Conservation (phyloP, 2,797 vertebrate species). For the Graptemys geographica region DNA sequence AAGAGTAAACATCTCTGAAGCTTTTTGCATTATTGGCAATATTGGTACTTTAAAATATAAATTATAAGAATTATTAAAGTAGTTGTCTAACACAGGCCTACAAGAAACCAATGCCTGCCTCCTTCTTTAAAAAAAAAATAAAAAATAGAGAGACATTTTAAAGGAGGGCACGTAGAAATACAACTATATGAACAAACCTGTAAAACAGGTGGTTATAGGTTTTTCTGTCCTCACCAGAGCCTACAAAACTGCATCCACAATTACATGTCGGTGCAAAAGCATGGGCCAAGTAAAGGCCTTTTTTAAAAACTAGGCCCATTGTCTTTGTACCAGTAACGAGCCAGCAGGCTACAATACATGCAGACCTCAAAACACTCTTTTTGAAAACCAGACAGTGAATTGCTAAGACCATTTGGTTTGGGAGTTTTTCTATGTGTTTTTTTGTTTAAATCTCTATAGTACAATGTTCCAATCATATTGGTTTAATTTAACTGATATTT, state of each 20-base stretch:
- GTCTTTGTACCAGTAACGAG: neutral
- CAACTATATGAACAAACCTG: neutral
- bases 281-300: neutral
- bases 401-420: neutral
- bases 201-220: neutral
- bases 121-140: neutral
- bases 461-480: neutral
- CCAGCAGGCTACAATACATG: neutral
- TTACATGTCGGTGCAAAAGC: neutral
- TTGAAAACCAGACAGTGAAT: neutral
- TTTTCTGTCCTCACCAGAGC: neutral
- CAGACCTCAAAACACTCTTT: neutral
- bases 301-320: neutral
- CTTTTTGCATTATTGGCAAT: neutral
- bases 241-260: neutral
- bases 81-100: neutral
- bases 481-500: neutral
- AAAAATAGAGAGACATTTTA: neutral
- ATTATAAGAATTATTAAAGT: neutral
- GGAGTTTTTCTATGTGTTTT: neutral
- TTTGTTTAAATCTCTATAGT: neutral
- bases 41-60: conserved; percentile 34
- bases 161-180: neutral
- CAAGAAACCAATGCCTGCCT: neutral
- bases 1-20: neutral